A percentile compares a stretch with the other conserved stretches of the same genome.
Evolutionary conservation across 1,140 invertebrate genomes (phyloP).

Genomic region (Eubasilissa regina): DNA sequence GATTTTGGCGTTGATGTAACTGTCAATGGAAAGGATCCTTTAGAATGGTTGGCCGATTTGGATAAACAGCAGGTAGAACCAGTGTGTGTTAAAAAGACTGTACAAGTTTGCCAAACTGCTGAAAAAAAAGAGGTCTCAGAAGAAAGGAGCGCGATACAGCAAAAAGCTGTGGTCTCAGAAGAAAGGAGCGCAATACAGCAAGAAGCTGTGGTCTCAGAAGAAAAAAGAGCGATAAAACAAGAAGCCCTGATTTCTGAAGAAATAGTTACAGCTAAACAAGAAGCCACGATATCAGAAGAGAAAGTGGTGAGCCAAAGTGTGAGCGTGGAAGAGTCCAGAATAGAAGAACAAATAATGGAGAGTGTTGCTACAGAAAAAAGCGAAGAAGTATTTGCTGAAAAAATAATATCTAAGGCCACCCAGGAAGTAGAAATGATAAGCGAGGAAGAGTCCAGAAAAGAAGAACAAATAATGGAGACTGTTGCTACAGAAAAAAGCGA

Average conservation of each 20-base stretch:
- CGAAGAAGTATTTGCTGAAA: neutral
- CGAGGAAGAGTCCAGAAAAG: neutral
- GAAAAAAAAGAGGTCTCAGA: constrained; percentile 5
- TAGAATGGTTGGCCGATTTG: constrained; percentile 62
- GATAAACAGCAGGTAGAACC: constrained; percentile 40
- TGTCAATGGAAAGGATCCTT: constrained; percentile 61
- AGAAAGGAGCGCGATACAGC: neutral
- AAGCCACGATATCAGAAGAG: neutral
- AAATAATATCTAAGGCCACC: neutral
- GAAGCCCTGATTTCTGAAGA: constrained; percentile 2
- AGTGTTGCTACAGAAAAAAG: neutral
- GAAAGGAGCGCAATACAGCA: neutral
- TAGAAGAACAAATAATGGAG: neutral
- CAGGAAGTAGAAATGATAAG: neutral
- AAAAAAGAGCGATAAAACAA: neutral
- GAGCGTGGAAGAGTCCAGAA: neutral
- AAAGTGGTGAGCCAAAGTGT: neutral
- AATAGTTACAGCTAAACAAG: neutral
- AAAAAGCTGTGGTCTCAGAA: neutral
- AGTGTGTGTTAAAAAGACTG: neutral
- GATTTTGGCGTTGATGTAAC: constrained; percentile 61
- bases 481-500: neutral
- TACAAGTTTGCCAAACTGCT: neutral
- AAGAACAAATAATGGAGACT: neutral
- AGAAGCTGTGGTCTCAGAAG: neutral